Conservation (phyloP, 2,113 vertebrate species). For the Riparia riparia region DNA sequence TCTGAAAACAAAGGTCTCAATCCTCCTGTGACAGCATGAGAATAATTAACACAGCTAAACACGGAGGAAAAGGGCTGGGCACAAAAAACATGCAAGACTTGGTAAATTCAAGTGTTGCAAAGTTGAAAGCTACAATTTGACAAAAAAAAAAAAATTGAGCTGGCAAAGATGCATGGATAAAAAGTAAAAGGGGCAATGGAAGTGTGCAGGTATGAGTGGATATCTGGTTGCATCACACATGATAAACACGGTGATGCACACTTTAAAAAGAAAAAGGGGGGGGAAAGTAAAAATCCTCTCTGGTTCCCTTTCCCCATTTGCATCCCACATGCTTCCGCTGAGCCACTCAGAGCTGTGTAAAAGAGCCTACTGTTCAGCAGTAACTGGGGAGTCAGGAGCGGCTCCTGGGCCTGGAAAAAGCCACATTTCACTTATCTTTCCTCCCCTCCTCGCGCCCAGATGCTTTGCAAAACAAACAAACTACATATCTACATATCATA, state of each 20-base stretch:
- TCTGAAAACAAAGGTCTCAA: not conserved
- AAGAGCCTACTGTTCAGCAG: slow-evolving; percentile 33
- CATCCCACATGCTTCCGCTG: not conserved
- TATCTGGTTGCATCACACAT: not conserved
- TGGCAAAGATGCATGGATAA: not conserved
- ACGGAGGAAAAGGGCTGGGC: not conserved
- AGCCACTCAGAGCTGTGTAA: not conserved
- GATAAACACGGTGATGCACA: not conserved
- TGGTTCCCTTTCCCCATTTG: not conserved
- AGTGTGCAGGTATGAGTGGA: not conserved
- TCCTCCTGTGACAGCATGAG: not conserved
- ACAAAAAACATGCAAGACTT: not conserved
- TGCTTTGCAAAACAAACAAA: slow-evolving; percentile 66
- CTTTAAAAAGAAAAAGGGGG: not conserved
- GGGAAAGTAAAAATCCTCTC: not conserved
- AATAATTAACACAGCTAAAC: not conserved
- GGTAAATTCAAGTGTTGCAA: not conserved
- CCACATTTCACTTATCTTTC: slow-evolving; percentile 55
- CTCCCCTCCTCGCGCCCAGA: not conserved
- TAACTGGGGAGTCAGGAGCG: not conserved
- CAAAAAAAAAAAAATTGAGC: not conserved
- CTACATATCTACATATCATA: slow-evolving; percentile 52
- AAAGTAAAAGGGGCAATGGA: not conserved
- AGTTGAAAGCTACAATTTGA: not conserved
- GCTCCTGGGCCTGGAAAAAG: slow-evolving; percentile 23